Conservation (phyloP, 2,797 vertebrate species). For the Falco rusticolus region DNA sequence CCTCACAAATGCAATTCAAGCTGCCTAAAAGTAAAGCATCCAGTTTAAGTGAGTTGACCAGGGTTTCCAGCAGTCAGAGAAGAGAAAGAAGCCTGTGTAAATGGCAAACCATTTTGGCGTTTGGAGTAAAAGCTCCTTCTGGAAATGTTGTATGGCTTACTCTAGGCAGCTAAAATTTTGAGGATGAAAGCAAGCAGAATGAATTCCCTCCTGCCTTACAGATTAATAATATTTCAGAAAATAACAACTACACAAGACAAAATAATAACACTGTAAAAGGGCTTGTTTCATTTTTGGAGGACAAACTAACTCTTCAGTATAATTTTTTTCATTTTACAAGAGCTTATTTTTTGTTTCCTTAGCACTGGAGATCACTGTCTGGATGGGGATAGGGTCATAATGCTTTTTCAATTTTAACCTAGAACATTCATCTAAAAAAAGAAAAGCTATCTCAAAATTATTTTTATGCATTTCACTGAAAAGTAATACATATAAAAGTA, state of each 20-base stretch:
- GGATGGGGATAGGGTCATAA: neutral
- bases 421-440: neutral
- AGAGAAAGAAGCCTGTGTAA: neutral
- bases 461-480: constrained; percentile 10
- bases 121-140: neutral
- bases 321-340: neutral
- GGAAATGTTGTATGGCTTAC: neutral
- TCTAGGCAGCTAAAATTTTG: neutral
- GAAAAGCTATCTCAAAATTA: neutral
- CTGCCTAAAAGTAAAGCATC: neutral
- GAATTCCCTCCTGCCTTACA: constrained; percentile 5
- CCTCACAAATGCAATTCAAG: neutral
- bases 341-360: neutral
- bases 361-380: neutral
- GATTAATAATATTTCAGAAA: neutral
- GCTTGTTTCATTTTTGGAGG: neutral
- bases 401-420: neutral
- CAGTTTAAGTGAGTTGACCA: neutral
- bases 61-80: neutral
- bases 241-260: neutral
- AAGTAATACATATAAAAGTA: neutral
- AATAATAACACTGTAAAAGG: neutral
- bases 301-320: neutral
- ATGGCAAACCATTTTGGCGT: neutral
- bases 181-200: neutral